Evolutionary conservation across 2,113 vertebrate species (phyloP).

Genomic region (Odontophorus gujanensis): DNA sequence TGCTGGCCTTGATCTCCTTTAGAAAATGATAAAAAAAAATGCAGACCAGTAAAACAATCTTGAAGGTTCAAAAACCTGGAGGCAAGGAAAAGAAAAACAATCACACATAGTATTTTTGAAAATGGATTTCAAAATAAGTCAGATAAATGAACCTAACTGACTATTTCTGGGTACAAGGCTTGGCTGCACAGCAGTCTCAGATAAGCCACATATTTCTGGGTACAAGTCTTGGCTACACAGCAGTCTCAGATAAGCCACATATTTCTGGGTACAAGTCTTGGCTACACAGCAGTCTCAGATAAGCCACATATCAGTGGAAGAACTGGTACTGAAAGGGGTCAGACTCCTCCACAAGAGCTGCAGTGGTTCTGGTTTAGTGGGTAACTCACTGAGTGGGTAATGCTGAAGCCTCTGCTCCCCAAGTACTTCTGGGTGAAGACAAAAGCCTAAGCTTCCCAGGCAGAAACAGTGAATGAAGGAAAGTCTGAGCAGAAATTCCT

Average conservation of each 20-base stretch:
- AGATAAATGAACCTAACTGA: background rate
- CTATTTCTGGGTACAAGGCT: background rate
- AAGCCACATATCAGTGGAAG: background rate
- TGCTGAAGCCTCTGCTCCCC: background rate
- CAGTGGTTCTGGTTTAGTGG: accelerated
- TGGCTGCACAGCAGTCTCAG: background rate
- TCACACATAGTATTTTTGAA: background rate
- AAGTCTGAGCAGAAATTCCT: constrained; percentile 4
- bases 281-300: background rate
- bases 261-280: background rate
- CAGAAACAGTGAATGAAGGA: background rate
- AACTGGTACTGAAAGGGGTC: background rate
- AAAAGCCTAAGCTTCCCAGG: background rate
- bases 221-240: background rate
- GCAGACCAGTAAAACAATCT: background rate
- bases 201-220: background rate
- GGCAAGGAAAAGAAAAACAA: background rate
- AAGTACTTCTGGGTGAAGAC: background rate
- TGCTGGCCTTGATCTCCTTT: background rate
- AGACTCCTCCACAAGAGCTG: background rate
- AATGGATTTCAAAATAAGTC: background rate
- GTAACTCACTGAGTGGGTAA: background rate
- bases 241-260: accelerated
- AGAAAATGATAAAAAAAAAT: background rate
- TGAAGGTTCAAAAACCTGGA: background rate